A percentile compares a stretch with the other conserved stretches of the same genome.
These are phyloP conservation scores for Thereva nobilitata DNA, from an alignment of 2,888 invertebrate species.

Conservation along the genomic window DNA sequence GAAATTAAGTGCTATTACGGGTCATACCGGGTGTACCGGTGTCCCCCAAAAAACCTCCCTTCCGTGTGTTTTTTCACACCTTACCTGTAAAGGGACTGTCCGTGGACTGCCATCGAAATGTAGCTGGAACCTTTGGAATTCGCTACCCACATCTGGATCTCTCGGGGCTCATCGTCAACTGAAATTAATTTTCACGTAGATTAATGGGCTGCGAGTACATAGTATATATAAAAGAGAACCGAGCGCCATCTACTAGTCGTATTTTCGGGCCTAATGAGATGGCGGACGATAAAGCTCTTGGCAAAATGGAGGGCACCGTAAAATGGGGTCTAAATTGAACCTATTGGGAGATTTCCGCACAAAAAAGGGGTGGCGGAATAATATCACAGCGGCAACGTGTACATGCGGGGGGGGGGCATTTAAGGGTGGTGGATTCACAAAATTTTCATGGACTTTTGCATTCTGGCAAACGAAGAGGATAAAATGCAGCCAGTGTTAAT, in stretches of 20 bases:
- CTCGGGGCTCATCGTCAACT: slow-evolving; percentile 75
- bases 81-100: slow-evolving; percentile 79
- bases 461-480: too few relatives aligned
- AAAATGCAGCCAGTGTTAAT: too few relatives aligned
- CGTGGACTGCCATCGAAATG: slow-evolving; percentile 79
- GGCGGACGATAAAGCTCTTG: slow-evolving; percentile 16
- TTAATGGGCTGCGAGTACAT: slow-evolving; percentile 28
- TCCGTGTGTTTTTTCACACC: slow-evolving; percentile 47
- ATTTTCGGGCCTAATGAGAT: slow-evolving; percentile 15
- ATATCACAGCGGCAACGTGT: too few relatives aligned
- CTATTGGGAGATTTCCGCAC: background rate
- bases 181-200: slow-evolving; percentile 47
- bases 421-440: too few relatives aligned
- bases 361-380: too few relatives aligned
- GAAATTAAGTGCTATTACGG: slow-evolving; percentile 11
- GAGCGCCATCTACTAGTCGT: too few relatives aligned
- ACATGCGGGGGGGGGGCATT: too few relatives aligned
- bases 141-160: slow-evolving; percentile 78
- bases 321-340: background rate
- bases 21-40: background rate
- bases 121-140: slow-evolving; percentile 81
- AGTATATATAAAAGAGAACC: background rate
- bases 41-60: too few relatives aligned
- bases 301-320: background rate
- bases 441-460: too few relatives aligned